Percentiles rank a stretch among this genome's conserved stretches.
phyloP scores from a whole-genome alignment of 2,888 invertebrate genomes.

The Lepidochitona cinerea region DNA sequence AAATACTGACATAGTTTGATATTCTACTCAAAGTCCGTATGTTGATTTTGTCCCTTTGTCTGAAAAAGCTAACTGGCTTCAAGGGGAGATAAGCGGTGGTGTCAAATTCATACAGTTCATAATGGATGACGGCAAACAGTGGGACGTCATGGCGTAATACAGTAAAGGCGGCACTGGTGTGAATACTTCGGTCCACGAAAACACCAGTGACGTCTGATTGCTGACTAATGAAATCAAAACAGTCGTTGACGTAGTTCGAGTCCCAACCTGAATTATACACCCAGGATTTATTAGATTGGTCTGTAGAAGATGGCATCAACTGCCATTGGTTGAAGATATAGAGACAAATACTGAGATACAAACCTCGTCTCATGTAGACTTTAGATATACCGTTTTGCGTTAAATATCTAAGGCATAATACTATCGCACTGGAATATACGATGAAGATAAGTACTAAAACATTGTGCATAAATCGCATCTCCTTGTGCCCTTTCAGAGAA shows the following conservation, averaged over 20 bases:
- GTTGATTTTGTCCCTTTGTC: conserved; percentile 3
- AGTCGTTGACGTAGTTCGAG: conserved; percentile 39
- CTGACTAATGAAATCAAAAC: conserved; percentile 44
- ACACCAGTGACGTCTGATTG: conserved; percentile 54
- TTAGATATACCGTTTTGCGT: not conserved
- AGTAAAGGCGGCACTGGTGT: conserved; percentile 47
- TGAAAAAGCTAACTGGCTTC: not conserved
- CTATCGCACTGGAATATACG: conserved; percentile 17
- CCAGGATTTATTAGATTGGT: conserved; percentile 9
- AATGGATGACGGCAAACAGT: conserved; percentile 41
- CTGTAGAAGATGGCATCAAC: not conserved
- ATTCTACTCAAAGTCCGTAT: conserved; percentile 31
- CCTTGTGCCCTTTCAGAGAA: conserved; percentile 52
- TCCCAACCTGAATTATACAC: conserved; percentile 11
- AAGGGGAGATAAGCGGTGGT: not conserved
- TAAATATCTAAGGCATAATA: not conserved
- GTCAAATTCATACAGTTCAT: conserved; percentile 38
- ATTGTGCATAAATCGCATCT: conserved; percentile 54
- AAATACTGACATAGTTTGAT: conserved; percentile 47
- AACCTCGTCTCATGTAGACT: not conserved
- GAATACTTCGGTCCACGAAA: conserved; percentile 43
- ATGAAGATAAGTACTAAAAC: conserved; percentile 45
- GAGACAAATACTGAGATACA: not conserved
- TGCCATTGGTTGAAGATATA: not conserved
- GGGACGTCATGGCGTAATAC: conserved; percentile 50